Base-by-base conservation (phyloP, 2,113 vertebrate genomes). In the Ceyx margarethae region DNA sequence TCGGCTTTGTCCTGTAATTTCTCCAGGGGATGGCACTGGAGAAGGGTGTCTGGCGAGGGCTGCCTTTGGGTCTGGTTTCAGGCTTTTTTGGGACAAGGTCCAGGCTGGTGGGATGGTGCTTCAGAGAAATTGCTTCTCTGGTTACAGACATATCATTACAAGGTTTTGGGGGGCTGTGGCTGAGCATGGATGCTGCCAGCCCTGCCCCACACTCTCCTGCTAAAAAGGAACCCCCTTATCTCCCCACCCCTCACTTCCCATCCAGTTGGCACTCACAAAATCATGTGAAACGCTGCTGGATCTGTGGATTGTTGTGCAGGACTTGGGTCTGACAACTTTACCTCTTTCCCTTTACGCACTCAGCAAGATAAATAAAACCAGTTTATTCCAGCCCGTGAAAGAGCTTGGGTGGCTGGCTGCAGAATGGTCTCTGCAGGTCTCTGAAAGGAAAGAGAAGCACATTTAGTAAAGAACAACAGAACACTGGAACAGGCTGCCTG, bases 11-110 rank as follows among this genome's bases (percentile, higher is more conserved):
- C 68, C 33, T 26, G 75, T 91, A 87, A 68, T 95, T 66, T 54
- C 71, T 71, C 68, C 51, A 26, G 69, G 71, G 64, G 67, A 21
- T 2, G 37, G 83, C 57, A 21, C 51, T 42, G 66, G 15, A 53
- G n/a, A 29, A 14, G 29, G 40, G 46, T 21, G 60, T 20, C 53
- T 0, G 0, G 23, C 3, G 0, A 13, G 21, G 2, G 4, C 61
- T 53, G 81, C 51, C 31, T 80, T 53, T 9, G 87, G 85, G 37
- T 18, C n/a, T 73, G 26, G 15, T 76, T 73, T 13, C 15, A 14
- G 56, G 74, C 13, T 23, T 25, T 25, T 31, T 57, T 61, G 15
- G 91, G 66, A 6, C 42, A 18, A 53, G 78, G 28, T 29, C 6
- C 35, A 11, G 43, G 51, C 42, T 29, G 14, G n/a, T 10, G 66